Base-by-base conservation (phyloP, 2,797 vertebrate genomes). In the Falco peregrinus region DNA sequence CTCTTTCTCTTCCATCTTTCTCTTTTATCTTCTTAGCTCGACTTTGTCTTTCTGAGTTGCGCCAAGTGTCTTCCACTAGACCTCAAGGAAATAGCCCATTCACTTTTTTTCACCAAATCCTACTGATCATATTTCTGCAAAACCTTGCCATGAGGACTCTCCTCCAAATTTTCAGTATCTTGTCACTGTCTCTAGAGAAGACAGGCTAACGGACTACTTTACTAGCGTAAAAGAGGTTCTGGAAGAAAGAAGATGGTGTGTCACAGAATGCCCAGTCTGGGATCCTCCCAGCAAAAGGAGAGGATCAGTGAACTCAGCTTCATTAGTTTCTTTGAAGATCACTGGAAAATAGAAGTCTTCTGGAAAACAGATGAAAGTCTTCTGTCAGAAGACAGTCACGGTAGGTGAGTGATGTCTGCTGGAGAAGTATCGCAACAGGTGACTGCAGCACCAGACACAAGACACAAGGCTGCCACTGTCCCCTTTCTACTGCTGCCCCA, bases 401-500 rank as follows among this genome's bases (percentile, higher is more conserved):
- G 43, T 3, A 51, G n/a, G 22, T 2, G 33, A 51, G 41, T 9
- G 65, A 45, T 12, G 10, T 9, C 18, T 64, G 16, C 63, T 78
- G 59, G 70, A 39, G 57, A 37, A 63, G 7, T 12, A 67, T 21
- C 60, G 10, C 57, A 70, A 22, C 31, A 65, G 48, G 29, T 13
- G 48, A 65, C 26, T 69, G 45, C 21, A 84, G 51, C 69, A 68
- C 35, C 45, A 68, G 45, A 73, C 3, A n/a, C 4, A 28, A 13
- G 10, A 67, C 25, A 31, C 5, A 12, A 60, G 35, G 53, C n/a
- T 70, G 16, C 35, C 51, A 70, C 26, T 6, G 11, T 37, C 41
- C 60, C 31, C 33, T 64, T 53, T 14, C 70, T 1, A 28, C 12
- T 37, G n/a, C 29, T 3, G 2, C 10, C 18, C 41, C 6, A 0